Evolutionary conservation across 2,888 invertebrate species (phyloP).

Genomic region (Myopa testacea): DNA sequence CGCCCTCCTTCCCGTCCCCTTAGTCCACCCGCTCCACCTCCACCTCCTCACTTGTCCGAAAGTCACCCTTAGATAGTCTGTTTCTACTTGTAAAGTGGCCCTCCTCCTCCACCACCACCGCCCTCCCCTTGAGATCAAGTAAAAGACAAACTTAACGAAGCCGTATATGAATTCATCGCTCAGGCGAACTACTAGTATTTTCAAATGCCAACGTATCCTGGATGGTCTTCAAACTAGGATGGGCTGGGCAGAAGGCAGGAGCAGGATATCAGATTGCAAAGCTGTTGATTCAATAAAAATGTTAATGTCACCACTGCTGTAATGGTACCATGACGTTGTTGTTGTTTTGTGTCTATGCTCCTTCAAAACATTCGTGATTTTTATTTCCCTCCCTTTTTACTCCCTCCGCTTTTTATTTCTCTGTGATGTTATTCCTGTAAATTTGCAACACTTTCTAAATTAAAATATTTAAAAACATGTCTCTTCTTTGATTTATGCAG

Average conservation of each 20-base stretch:
- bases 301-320: background rate
- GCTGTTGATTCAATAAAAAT: conserved; percentile 23
- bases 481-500: background rate
- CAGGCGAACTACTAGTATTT: too few species aligned
- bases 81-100: background rate
- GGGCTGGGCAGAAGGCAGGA: background rate
- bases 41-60: background rate
- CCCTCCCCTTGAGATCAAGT: background rate
- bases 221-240: background rate
- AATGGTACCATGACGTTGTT: background rate
- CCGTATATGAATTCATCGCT: background rate
- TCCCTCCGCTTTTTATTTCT: background rate
- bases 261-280: conserved; percentile 14
- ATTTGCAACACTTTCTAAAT: background rate
- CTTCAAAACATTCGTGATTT: too few species aligned
- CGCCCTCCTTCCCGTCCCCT: background rate
- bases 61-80: background rate
- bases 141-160: conserved; percentile 4
- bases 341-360: background rate
- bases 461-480: background rate
- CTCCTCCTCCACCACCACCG: background rate
- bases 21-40: background rate
- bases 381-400: background rate
- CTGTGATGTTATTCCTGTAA: background rate
- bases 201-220: background rate